Evolutionary conservation across 2,797 vertebrate genomes (phyloP), one percentile per base, ranked within the genome.

Genomic region (Melanotaenia parkinsoni): DNA sequence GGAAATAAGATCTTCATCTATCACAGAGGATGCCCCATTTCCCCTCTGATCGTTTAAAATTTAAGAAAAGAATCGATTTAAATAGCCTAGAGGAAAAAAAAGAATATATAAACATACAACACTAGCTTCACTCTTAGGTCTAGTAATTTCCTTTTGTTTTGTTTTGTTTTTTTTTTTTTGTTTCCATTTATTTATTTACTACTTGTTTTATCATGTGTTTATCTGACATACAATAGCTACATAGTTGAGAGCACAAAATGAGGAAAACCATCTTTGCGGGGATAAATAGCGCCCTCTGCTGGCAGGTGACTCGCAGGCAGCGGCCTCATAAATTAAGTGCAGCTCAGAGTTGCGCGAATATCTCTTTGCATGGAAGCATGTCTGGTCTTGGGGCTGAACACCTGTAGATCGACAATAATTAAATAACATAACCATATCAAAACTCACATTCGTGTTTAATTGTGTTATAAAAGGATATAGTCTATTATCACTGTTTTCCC

Each of bases 261-360:
- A 72, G 61, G 0, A 7, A 5, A 1, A 50, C 11, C 1, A 18
- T n/a, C 35, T 56, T 70, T 58, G 4, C 8, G 22, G 38, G 47
- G 74, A 64, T 20, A 56, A 45, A 40, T 20, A 38, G 58, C 87
- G 83, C 87, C 85, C 70, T 57, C 90, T 93, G 77, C 50, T 81
- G 91, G 35, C 32, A 3, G 0, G 7, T 11, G 1, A 35, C 16
- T 40, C 32, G 12, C 40, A 57, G 7, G 26, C 20, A 57, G 16
- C 33, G 35, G 38, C 40, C 13, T 51, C 10, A 13, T 9, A 54
- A 16, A 45, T 30, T 3, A 74, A 80, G 53, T 43, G 63, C 50
- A 30, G 33, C 37, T 30, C 40, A 20, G 12, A 70, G 50, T 64
- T 58, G 58, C 14, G 64, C 51, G 70, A 50, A 43, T 58, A 59